A percentile compares a stretch with the other conserved stretches of the same genome.
These are phyloP conservation scores for Muntiacus muntjak DNA, from an alignment of 2,113 vertebrate genomes.

Conservation along the genomic window DNA sequence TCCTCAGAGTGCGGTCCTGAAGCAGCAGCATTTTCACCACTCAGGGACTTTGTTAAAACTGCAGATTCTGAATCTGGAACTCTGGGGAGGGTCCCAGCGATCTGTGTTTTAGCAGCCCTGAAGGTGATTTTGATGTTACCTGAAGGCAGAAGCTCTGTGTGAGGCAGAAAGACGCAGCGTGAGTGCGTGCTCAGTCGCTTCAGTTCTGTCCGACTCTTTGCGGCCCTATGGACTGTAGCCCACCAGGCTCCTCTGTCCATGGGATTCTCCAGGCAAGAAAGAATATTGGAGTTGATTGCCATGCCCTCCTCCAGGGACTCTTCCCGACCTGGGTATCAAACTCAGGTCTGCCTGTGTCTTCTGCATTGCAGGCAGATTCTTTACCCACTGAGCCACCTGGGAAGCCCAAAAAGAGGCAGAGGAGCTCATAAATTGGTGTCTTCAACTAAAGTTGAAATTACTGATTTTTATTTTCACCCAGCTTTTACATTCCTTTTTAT, in stretches of 20 bases:
- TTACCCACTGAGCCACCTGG: background rate
- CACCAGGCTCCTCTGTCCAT: background rate
- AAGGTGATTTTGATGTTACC: background rate
- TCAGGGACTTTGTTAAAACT: background rate
- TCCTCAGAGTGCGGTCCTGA: background rate
- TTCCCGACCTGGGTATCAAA: background rate
- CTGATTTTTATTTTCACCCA: background rate
- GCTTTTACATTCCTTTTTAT: background rate
- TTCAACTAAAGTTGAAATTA: background rate
- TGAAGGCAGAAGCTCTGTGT: background rate
- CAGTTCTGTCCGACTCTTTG: background rate
- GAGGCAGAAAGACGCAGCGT: background rate
- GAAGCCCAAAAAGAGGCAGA: background rate
- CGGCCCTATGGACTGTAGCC: background rate
- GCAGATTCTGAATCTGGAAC: background rate
- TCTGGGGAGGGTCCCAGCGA: background rate
- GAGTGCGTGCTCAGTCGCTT: rapidly evolving
- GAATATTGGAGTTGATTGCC: background rate
- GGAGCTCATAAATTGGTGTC: too few relatives aligned
- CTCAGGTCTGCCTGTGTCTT: background rate
- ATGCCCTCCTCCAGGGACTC: background rate
- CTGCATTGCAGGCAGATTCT: background rate
- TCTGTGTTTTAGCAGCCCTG: too few relatives aligned
- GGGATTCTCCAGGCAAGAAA: background rate
- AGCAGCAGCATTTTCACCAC: too few relatives aligned